Conservation (phyloP, 2,797 vertebrate genomes). For the Aplochiton taeniatus region DNA sequence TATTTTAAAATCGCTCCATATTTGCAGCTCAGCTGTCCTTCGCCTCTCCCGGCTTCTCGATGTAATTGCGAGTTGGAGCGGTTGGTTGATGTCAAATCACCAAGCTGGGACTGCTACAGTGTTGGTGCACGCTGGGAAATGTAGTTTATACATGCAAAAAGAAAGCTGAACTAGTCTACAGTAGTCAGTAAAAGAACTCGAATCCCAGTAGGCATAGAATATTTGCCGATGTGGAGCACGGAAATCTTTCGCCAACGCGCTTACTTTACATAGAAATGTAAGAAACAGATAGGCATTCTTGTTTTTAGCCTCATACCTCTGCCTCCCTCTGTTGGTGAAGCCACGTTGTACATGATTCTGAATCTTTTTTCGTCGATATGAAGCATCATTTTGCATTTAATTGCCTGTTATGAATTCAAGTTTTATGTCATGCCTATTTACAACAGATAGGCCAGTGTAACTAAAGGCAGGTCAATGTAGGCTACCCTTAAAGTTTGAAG, state of each 20-base stretch:
- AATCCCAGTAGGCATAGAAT: slow-evolving; percentile 50
- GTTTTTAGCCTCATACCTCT: slow-evolving; percentile 18
- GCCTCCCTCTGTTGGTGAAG: slow-evolving; percentile 60
- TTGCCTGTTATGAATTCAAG: too few species aligned
- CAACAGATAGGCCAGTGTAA: too few species aligned
- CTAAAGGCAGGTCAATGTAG: too few species aligned
- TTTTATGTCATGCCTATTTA: too few species aligned
- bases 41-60: slow-evolving; percentile 61
- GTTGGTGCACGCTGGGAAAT: slow-evolving; percentile 44
- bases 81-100: slow-evolving; percentile 31
- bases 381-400: too few species aligned
- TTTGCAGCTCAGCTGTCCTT: slow-evolving; percentile 19
- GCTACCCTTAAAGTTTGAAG: too few species aligned
- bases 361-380: too few species aligned
- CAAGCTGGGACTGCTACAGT: slow-evolving; percentile 24
- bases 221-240: slow-evolving; percentile 71
- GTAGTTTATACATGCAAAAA: slow-evolving; percentile 14
- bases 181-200: slow-evolving; percentile 31
- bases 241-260: slow-evolving; percentile 39
- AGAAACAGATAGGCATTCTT: not conserved
- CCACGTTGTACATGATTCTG: too few species aligned
- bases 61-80: slow-evolving; percentile 29
- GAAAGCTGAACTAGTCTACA: accelerated
- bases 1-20: slow-evolving; percentile 57
- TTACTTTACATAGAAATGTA: slow-evolving; percentile 39